Evolutionary conservation across 2,888 invertebrate genomes (phyloP), one percentile per base, ranked within the genome.

Genomic region (Coelinius sp.): DNA sequence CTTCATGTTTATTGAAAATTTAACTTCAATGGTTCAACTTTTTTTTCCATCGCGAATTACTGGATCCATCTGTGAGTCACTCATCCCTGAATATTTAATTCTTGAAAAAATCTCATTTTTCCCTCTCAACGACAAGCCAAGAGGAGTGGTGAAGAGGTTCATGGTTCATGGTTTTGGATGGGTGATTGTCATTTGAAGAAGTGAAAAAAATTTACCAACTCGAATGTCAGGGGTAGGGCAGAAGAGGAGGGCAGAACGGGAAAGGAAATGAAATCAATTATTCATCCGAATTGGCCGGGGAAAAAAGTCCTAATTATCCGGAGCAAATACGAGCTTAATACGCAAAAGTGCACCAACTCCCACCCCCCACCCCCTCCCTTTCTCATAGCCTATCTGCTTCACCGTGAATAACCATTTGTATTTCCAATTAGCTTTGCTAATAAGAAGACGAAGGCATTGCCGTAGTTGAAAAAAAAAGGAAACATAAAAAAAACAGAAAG

Each of bases 381-480:
- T 77, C 74, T 74, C 78, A 81, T 82, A 79, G 76, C 81, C 78
- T 68, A 44, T 44, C 73, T 83, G 83, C 84, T 80, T 81, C 82
- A 84, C 86, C 83, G 83, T 87, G 87, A 87, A 87, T 87, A 87
- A 87, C 86, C 86, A 87, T 87, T 87, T 87, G 85, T 87, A 86
- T 87, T 87, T 87, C 86, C 87, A 87, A 87, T 87, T 87, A 87
- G 86, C 87, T 87, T 87, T 86, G 86, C 87, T 87, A 87, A 87
- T 87, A 87, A 87, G 86, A 86, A 86, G 86, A 84, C 85, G 86
- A 74, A 76, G 84, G 83, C 83, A 85, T 85, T 82, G 85, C 85
- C 78, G 80, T 83, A 82, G 84, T 83, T 83, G 75, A 81, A 69
- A 75, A 70, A 76, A 71, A 77, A 73, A 72, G 68, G 73, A 70